Conservation (phyloP, 2,113 vertebrate species). For the Eubucco bourcierii region DNA sequence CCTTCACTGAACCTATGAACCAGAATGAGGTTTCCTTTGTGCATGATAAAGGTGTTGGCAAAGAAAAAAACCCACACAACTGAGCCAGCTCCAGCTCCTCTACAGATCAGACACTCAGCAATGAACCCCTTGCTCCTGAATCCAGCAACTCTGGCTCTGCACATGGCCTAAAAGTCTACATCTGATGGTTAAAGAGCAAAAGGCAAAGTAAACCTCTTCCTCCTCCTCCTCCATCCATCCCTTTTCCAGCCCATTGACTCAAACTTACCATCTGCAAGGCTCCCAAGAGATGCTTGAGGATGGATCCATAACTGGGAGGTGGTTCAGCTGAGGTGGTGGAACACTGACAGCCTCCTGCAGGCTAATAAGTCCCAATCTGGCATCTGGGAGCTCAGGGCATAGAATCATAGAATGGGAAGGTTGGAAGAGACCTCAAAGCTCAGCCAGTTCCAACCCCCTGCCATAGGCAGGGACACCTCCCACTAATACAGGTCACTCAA, state of each 20-base stretch:
- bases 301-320: neutral
- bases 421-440: too few species aligned
- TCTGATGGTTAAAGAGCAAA: neutral
- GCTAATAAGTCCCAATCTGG: neutral
- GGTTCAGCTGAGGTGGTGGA: slow-evolving; percentile 25
- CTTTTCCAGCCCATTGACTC: neutral
- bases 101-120: rapidly evolving
- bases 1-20: neutral
- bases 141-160: too few species aligned
- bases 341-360: slow-evolving; percentile 49
- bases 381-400: too few species aligned
- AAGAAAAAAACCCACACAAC: rapidly evolving
- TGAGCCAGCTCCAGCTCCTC: neutral
- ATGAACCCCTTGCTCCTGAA: too few species aligned
- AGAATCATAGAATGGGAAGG: too few species aligned
- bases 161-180: neutral
- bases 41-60: neutral
- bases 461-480: too few species aligned
- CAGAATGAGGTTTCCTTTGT: neutral
- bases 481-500: too few species aligned
- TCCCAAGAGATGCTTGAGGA: neutral
- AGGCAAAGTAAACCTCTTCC: neutral
- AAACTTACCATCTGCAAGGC: neutral
- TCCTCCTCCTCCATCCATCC: neutral
- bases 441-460: too few species aligned